Conservation (phyloP, 2,888 invertebrate species). For the Drosophila histrio region DNA sequence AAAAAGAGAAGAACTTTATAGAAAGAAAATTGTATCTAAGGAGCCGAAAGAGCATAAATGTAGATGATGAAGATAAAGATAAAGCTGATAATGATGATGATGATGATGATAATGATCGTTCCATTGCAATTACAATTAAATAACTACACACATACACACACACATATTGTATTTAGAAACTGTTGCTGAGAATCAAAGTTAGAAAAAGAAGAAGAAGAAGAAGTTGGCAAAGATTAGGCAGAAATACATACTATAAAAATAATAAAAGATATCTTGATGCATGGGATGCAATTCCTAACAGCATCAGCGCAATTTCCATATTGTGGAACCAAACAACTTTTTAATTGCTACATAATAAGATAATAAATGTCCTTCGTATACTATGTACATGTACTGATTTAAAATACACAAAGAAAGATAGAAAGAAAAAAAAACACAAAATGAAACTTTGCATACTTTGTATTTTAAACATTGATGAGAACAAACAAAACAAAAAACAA, state of each 20-base stretch:
- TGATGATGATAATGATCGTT: slow-evolving; percentile 55
- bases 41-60: slow-evolving; percentile 49
- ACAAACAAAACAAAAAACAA: slow-evolving; percentile 42
- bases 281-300: slow-evolving; percentile 42
- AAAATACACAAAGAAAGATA: slow-evolving; percentile 56
- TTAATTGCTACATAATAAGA: slow-evolving; percentile 67
- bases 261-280: slow-evolving; percentile 5
- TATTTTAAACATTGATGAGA: slow-evolving; percentile 63
- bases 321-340: slow-evolving; percentile 24
- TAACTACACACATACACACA: slow-evolving; percentile 18
- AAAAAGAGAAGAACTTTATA: slow-evolving; percentile 30
- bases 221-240: slow-evolving; percentile 23
- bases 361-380: slow-evolving; percentile 77
- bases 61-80: slow-evolving; percentile 31
- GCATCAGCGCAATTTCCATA: slow-evolving; percentile 23
- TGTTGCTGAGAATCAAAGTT: slow-evolving; percentile 23
- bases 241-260: slow-evolving; percentile 19
- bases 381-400: slow-evolving; percentile 73
- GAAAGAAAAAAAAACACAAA: slow-evolving; percentile 31
- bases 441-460: slow-evolving; percentile 74
- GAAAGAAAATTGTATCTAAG: slow-evolving; percentile 37
- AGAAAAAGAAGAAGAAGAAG: too few species aligned
- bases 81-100: slow-evolving; percentile 10
- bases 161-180: slow-evolving; percentile 48
- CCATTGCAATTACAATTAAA: slow-evolving; percentile 65